Conservation (phyloP, 2,113 vertebrate species). For the Halichoerus grypus region DNA sequence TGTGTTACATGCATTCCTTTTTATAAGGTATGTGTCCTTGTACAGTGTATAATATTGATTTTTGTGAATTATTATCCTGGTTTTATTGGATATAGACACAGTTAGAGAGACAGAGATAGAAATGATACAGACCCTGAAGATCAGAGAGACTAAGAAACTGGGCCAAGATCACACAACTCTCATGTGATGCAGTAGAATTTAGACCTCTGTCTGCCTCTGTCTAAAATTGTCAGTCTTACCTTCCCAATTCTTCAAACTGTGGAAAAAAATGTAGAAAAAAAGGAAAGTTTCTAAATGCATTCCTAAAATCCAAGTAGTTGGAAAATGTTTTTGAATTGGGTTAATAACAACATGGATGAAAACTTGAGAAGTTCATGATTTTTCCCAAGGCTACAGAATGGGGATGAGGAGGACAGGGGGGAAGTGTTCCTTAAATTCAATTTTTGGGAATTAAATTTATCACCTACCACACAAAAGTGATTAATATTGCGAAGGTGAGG, state of each 20-base stretch:
- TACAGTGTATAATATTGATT: background rate
- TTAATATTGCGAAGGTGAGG: conserved; percentile 41
- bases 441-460: conserved; percentile 57
- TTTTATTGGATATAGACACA: background rate
- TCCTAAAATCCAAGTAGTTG: background rate
- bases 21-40: background rate
- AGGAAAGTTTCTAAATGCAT: background rate
- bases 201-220: background rate
- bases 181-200: background rate
- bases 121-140: background rate
- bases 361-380: background rate
- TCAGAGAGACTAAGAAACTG: background rate
- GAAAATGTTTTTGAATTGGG: conserved; percentile 7
- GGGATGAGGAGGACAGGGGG: background rate
- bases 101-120: background rate
- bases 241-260: background rate
- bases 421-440: conserved; percentile 54
- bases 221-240: background rate
- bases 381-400: background rate
- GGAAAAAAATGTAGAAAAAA: background rate
- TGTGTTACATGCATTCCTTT: background rate
- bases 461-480: conserved; percentile 15
- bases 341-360: background rate
- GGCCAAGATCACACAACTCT: background rate
- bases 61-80: background rate